A percentile compares a stretch with the other conserved stretches of the same genome.
phyloP scores from a whole-genome alignment of 2,113 vertebrate species.

The Chinchilla lanigera region DNA sequence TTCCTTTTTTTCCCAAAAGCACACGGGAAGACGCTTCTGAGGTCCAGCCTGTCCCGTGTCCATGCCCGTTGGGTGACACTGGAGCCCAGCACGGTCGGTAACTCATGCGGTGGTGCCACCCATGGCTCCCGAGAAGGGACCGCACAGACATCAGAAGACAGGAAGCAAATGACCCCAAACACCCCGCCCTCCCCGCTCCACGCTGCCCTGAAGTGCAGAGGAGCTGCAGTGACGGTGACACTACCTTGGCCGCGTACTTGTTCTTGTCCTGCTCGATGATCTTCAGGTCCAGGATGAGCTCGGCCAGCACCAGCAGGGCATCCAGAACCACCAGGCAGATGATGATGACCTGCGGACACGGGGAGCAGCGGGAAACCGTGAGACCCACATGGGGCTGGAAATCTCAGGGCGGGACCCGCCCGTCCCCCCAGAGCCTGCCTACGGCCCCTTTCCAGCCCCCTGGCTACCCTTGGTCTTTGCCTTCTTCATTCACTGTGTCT shows the following conservation, averaged over 20 bases:
- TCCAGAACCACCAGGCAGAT: conserved; percentile 95
- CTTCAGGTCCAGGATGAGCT: conserved; percentile 94
- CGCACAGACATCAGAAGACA: neutral
- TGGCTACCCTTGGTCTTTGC: neutral
- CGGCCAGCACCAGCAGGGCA: conserved; percentile 93
- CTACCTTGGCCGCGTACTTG: conserved; percentile 89
- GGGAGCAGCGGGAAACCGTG: neutral
- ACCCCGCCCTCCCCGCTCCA: neutral
- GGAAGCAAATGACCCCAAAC: neutral
- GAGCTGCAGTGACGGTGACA: neutral
- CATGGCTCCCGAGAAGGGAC: neutral
- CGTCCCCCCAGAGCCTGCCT: too few relatives aligned
- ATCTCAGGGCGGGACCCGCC: neutral
- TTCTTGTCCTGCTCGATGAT: conserved; percentile 89
- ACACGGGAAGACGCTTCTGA: neutral
- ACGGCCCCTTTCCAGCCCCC: neutral
- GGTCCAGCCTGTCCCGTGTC: neutral
- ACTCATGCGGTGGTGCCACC: neutral
- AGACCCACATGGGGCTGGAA: neutral
- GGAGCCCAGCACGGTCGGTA: neutral
- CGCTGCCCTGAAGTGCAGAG: neutral
- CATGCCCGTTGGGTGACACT: neutral
- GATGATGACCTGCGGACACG: conserved; percentile 88
- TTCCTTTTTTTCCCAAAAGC: neutral
- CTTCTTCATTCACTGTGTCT: neutral